A percentile compares a stretch with the other conserved stretches of the same genome.
These are phyloP conservation scores for Antennarius maculatus DNA, from an alignment of 2,797 vertebrate genomes.

Conservation along the genomic window DNA sequence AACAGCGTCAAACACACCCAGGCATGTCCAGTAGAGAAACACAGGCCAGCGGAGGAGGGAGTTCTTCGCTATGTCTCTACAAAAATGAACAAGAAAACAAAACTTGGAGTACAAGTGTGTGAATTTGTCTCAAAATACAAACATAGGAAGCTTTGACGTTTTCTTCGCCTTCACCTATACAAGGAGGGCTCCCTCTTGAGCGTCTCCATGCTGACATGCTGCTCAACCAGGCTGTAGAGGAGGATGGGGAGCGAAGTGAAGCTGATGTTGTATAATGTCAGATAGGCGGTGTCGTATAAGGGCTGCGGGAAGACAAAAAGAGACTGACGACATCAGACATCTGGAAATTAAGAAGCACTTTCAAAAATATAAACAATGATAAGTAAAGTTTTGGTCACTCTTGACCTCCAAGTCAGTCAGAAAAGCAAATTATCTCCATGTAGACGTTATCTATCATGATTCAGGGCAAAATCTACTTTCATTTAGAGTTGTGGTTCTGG, in stretches of 20 bases:
- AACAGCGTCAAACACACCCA: constrained; percentile 93
- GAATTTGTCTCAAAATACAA: background rate
- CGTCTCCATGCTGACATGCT: constrained; percentile 90
- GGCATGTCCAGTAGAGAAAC: constrained; percentile 97
- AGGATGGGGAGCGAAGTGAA: constrained; percentile 98
- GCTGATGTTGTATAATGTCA: constrained; percentile 99
- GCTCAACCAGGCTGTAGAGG: constrained; percentile 94
- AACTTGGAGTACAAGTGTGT: background rate
- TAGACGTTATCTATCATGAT: too few species aligned
- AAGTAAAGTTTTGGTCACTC: background rate
- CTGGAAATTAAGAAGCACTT: background rate
- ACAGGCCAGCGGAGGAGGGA: constrained; percentile 92
- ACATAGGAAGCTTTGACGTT: background rate
- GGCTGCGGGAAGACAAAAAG: constrained; percentile 81
- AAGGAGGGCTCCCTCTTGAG: constrained; percentile 91
- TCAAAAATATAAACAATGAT: background rate
- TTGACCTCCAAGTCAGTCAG: too few species aligned
- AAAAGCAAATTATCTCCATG: too few species aligned
- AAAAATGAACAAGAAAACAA: background rate
- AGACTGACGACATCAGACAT: constrained; percentile 1
- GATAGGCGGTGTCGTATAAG: constrained; percentile 96
- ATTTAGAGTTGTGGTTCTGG: background rate
- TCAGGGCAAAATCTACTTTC: too few species aligned
- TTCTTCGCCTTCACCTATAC: constrained; percentile 85
- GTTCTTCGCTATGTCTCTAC: constrained; percentile 95